Evolutionary conservation across 2,888 invertebrate species (phyloP), one percentile per base, ranked within the genome.

Genomic region (Cosmorhoe ocellata): DNA sequence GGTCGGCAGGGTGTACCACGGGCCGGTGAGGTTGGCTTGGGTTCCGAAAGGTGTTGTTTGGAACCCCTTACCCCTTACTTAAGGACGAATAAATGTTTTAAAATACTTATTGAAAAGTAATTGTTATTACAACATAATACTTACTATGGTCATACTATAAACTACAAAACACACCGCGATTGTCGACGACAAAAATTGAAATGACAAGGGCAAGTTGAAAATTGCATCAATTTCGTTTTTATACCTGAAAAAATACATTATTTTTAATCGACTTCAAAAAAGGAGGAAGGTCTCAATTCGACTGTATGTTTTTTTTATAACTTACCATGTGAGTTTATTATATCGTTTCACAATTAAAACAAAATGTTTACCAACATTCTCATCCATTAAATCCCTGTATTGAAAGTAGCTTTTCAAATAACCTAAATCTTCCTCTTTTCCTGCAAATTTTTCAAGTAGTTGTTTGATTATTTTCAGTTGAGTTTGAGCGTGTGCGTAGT

Each of bases 381-480:
- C 41, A 45, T 78, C 65, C 0, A 28, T 32, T 4, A 42, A 32
- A 56, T 77, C 72, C 26, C 42, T 66, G 36, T 68, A 71, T 5
- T 8, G 26, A 18, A 32, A 36, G 14, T 13, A 8, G 0, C 10
- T 34, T 9, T 26, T 48, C n/a, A 24, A 11, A 24, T 24, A 34
- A 11, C 31, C 2, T 18, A 2, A 3, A 7, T 38, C 24, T 7
- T 39, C 36, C 7, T 39, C 28, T 9, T 36, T 32, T 43, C 67
- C 64, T 45, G 69, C 61, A 34, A 76, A 50, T 51, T 66, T 56
- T 39, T 64, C 59, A 24, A 80, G 55, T 49, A 76, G 73, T 31
- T 67, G 43, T 52, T 76, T 74, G 4, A 80, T 62, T 13, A 79
- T 69, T 55, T 73, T 72, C 34, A 80, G 27, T 55, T 80, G 79